phyloP scores from a whole-genome alignment of 2,888 invertebrate genomes.

The Megastigmus dorsalis region DNA sequence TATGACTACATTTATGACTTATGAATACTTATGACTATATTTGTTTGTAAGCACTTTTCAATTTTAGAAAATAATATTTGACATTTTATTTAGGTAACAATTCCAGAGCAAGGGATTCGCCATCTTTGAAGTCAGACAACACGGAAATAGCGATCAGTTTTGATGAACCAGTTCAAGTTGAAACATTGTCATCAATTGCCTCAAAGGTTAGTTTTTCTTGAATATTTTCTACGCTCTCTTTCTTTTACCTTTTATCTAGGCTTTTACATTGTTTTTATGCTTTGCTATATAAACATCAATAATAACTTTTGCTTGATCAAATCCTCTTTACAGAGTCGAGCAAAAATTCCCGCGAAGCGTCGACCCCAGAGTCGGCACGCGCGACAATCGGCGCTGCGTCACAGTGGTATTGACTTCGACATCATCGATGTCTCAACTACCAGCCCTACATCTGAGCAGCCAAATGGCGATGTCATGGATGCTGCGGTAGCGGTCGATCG shows the following conservation, averaged over 20 bases:
- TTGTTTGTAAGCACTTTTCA: no score
- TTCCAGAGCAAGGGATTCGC: slow-evolving; percentile 50
- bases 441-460: neutral
- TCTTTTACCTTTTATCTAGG: no score
- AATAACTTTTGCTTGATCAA: no score
- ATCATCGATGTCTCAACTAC: slow-evolving; percentile 60
- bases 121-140: slow-evolving; percentile 56
- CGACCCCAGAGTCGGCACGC: slow-evolving; percentile 86
- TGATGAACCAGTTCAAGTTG: slow-evolving; percentile 69
- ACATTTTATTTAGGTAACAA: slow-evolving; percentile 26
- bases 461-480: slow-evolving; percentile 13
- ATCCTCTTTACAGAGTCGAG: slow-evolving; percentile 82
- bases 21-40: no score
- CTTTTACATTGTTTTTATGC: no score
- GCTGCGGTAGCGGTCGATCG: neutral
- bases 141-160: slow-evolving; percentile 70
- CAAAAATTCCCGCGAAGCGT: slow-evolving; percentile 84
- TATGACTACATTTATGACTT: no score
- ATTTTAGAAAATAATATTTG: slow-evolving; percentile 15
- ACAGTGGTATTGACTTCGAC: slow-evolving; percentile 73
- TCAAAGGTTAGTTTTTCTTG: slow-evolving; percentile 67
- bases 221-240: no score
- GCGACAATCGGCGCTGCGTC: slow-evolving; percentile 82
- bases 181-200: slow-evolving; percentile 67
- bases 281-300: neutral